Conservation (phyloP, 2,797 vertebrate genomes). For the Syngnathus acus region DNA sequence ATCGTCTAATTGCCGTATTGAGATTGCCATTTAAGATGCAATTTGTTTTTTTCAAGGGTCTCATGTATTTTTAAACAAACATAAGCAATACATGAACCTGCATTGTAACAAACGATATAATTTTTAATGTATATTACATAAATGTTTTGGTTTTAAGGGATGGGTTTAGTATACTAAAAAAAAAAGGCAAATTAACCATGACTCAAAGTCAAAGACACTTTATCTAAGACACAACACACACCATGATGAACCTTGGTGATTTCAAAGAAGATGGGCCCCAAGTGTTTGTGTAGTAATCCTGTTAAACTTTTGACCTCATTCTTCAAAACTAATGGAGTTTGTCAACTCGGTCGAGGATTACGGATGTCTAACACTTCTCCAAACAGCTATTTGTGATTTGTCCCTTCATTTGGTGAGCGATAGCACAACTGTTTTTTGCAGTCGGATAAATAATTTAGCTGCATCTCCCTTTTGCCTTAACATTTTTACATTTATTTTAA, state of each 20-base stretch:
- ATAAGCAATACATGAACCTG: too few species aligned
- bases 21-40: too few species aligned
- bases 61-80: too few species aligned
- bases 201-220: too few species aligned
- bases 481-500: not conserved
- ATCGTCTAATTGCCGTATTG: not conserved
- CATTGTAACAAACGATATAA: too few species aligned
- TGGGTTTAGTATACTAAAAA: too few species aligned
- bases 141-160: too few species aligned
- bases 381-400: conserved; percentile 12
- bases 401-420: conserved; percentile 10
- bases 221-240: too few species aligned
- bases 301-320: conserved; percentile 49
- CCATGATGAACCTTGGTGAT: not conserved
- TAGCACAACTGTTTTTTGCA: not conserved
- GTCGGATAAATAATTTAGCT: conserved; percentile 3
- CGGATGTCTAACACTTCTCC: conserved; percentile 10
- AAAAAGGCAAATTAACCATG: too few species aligned
- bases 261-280: conserved; percentile 13
- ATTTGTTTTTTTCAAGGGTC: too few species aligned
- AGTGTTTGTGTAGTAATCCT: conserved; percentile 45
- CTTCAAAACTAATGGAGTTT: conserved; percentile 51
- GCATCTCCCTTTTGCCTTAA: not conserved
- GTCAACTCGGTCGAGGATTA: conserved; percentile 48
- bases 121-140: too few species aligned